Evolutionary conservation across 30 jellyfish, hydroid and myxozoan species (phyloP), one percentile per base, ranked within the genome.

Genomic region (Mastigias papua): DNA sequence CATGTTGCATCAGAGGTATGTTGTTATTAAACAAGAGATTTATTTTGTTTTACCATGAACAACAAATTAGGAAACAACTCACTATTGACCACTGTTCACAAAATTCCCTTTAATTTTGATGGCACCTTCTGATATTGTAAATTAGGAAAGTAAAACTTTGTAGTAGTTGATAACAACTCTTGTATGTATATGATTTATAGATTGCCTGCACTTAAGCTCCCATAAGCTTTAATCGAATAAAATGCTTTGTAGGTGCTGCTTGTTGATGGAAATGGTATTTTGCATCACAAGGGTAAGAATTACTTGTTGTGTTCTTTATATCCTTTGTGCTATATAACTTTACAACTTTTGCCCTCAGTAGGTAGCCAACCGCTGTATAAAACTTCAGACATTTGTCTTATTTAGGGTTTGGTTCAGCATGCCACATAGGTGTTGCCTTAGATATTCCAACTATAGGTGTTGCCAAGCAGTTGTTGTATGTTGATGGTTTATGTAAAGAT

Each of bases 241-340:
- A 6, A 6, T 46, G 8, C 63, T 34, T 78, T 28, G 8, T 22
- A 95, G 95, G 91, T 95, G 0, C 82, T 95, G 16, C 87, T 95
- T 26, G 92, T 95, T 32, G 99, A 95, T 81, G 99, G 99, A 25
- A 95, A 95, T 86, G 99, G 99, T 6, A 37, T 90, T 1, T 82
- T 95, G 33, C 99, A 95, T 67, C 97, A 97, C 5, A 63, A 88
- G 63, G 95, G 97, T 90, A 90, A 69, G 60, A 8, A 65, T 26
- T 3, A 10, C 7, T 2, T 4, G 17, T 5, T 9, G 25, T 4
- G 23, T 13, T 4, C 23, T 10, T 51, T 2, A 51, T 5, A 51
- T 21, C n/a, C n/a, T n/a, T n/a, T n/a, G n/a, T n/a, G n/a, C n/a
- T n/a, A n/a, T n/a, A n/a, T n/a, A n/a, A 23, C 23, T 51, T 9